Evolutionary conservation across 2,888 invertebrate genomes (phyloP).

Genomic region (Megaustenia siamemsis): DNA sequence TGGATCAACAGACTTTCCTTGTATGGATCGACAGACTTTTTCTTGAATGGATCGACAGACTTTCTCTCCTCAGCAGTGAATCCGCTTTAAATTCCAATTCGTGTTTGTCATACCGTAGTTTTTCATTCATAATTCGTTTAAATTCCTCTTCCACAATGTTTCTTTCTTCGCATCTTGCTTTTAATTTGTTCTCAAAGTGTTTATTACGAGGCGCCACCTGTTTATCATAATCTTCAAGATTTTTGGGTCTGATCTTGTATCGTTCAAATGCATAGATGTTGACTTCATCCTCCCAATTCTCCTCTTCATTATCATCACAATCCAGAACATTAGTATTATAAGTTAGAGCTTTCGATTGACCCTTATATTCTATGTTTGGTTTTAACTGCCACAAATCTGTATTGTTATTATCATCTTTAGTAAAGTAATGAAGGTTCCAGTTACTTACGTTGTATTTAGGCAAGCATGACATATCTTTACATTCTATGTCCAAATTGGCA

Average conservation of each 20-base stretch:
- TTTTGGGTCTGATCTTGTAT: not conserved
- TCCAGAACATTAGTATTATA: no score
- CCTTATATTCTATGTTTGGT: no score
- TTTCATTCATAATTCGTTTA: conserved; percentile 25
- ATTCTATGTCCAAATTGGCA: no score
- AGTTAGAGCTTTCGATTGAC: no score
- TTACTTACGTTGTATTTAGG: no score
- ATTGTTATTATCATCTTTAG: no score
- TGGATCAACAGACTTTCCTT: not conserved
- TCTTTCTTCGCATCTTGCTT: conserved; percentile 8
- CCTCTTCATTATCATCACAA: conserved; percentile 19
- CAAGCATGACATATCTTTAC: no score
- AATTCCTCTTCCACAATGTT: conserved; percentile 13
- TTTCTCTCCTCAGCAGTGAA: not conserved
- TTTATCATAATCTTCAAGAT: conserved; percentile 23
- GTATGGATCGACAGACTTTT: conserved; percentile 33
- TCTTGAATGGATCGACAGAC: not conserved
- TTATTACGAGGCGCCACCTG: not conserved
- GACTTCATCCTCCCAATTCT: conserved; percentile 45
- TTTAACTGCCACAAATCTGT: no score
- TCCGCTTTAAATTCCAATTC: not conserved
- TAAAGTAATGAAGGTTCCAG: no score
- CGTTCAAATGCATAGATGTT: conserved; percentile 40
- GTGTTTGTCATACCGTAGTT: not conserved
- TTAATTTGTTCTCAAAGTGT: conserved; percentile 16